A percentile compares a stretch with the other conserved stretches of the same genome.
These are phyloP conservation scores for Cetonia aurata DNA, from an alignment of 2,888 invertebrate genomes.

Conservation along the genomic window DNA sequence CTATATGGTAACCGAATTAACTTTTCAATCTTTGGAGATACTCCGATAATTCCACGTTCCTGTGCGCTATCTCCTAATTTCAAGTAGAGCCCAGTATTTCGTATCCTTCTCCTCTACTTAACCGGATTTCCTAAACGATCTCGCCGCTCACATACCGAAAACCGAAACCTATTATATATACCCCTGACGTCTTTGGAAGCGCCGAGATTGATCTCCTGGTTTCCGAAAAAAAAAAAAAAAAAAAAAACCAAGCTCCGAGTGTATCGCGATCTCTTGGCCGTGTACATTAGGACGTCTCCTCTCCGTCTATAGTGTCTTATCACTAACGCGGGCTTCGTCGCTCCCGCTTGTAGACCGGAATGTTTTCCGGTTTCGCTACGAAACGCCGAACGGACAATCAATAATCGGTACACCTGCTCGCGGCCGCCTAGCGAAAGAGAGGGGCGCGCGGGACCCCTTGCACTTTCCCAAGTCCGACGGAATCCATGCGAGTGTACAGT, in stretches of 20 bases:
- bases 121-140: not conserved
- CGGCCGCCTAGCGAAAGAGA: not conserved
- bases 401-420: conserved; percentile 53
- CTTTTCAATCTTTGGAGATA: no score
- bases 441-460: not conserved
- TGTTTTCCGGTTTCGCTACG: conserved; percentile 43
- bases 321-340: conserved; percentile 20
- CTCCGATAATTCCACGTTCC: no score
- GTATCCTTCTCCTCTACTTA: not conserved
- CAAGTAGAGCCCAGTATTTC: no score
- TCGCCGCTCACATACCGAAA: not conserved
- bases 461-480: not conserved
- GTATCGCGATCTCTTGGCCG: conserved; percentile 16
- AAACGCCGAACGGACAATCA: conserved; percentile 57
- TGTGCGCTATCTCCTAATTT: no score
- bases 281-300: not conserved
- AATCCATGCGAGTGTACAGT: not conserved
- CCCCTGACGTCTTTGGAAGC: not conserved
- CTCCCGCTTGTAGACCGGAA: conserved; percentile 7
- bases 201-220: conserved; percentile 19
- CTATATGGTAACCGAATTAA: no score
- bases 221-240: conserved; percentile 2
- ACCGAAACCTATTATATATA: not conserved
- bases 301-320: conserved; percentile 44
- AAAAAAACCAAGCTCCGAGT: not conserved